Evolutionary conservation across 2,888 invertebrate species (phyloP).

Genomic region (Choristoneura rosaceana): DNA sequence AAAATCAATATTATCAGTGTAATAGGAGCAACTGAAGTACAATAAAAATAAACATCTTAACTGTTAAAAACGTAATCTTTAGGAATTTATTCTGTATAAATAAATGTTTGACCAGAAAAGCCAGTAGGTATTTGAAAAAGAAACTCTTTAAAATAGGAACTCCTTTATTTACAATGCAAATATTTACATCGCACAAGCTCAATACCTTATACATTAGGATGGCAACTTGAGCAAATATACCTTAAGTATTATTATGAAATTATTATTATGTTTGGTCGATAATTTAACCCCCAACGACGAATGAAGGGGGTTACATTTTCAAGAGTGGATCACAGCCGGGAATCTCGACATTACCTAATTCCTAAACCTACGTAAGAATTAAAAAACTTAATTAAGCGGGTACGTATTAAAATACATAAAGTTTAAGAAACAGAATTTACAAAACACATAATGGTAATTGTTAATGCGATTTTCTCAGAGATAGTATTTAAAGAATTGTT

Average conservation of each 20-base stretch:
- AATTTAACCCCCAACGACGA: slow-evolving; percentile 3
- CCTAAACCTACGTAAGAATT: slow-evolving; percentile 22
- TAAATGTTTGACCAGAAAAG: no score
- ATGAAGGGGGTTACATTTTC: slow-evolving; percentile 4
- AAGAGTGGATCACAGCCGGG: slow-evolving; percentile 41
- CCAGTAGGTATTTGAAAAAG: slow-evolving; percentile 57
- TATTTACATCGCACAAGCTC: slow-evolving; percentile 71
- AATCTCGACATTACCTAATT: slow-evolving; percentile 36
- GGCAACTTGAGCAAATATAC: slow-evolving; percentile 81
- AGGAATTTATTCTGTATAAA: no score
- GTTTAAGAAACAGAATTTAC: no score
- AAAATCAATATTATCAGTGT: no score
- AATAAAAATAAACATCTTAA: no score
- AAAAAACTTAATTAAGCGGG: not conserved
- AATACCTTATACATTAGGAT: slow-evolving; percentile 64
- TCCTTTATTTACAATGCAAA: slow-evolving; percentile 80
- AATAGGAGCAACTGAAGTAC: no score
- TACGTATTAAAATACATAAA: no score
- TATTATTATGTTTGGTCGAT: slow-evolving; percentile 46
- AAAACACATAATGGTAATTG: no score
- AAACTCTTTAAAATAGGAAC: slow-evolving; percentile 77
- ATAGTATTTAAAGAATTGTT: no score
- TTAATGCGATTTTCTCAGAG: no score
- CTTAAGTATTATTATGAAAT: slow-evolving; percentile 57
- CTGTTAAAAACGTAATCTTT: no score